Evolutionary conservation across 2,113 vertebrate species (phyloP), one percentile per base, ranked within the genome.

Genomic region (Falco punctatus): DNA sequence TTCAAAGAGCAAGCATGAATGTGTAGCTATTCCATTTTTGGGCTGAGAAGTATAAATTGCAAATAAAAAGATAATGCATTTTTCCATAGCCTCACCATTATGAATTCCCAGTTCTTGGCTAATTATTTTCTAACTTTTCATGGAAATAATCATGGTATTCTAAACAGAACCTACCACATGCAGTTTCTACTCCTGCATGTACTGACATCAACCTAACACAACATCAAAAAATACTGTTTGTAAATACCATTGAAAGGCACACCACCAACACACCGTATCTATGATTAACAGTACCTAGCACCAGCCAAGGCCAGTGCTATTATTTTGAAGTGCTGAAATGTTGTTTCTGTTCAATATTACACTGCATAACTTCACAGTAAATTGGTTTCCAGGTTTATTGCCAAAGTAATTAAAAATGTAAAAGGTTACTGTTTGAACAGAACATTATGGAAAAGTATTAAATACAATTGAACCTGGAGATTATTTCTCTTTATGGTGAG

Each of bases 321-420:
- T 92, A 91, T 86, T 94, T 7, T 86, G 44, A 94, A 84, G 48
- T 7, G 8, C 48, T 78, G 65, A 88, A 84, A 58, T 52, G 38
- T 66, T 93, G 75, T 84, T 96, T 78, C 86, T 86, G 55, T 78
- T 86, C 92, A 74, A 72, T 77, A 86, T 78, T 95, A 91, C 55
- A 81, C 48, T 52, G 57, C 32, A 75, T 86, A 94, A 86, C 88
- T 94, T 78, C 78, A 77, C 42, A 78, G 55, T 79, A 92, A 96
- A 96, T 94, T 93, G 69, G 75, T 69, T 94, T 84, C 38, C 80
- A 86, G 59, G 69, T 96, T 95, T 93, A 92, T 70, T 95, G 72
- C 72, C 61, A 90, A 86, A 81, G 80, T 67, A 94, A 93, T 96
- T 94, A 96, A 94, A 96, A 96, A 93, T 86, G 78, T 86, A 93